Conservation (phyloP, 2,113 vertebrate genomes). For the Pogonocichla stellata region DNA sequence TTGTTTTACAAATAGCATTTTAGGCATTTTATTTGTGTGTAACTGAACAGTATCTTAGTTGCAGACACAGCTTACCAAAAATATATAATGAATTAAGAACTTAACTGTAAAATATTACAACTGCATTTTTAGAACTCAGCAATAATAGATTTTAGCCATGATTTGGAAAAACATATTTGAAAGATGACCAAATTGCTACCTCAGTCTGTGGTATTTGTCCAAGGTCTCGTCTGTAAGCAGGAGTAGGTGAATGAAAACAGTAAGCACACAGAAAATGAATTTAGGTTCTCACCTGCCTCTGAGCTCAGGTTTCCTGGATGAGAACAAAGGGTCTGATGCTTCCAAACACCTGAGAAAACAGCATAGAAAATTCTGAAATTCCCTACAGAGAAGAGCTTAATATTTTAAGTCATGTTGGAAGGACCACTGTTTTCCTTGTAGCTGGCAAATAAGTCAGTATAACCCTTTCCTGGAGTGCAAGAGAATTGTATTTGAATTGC, state of each 20-base stretch:
- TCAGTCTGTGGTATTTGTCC: not conserved
- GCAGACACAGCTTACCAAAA: not conserved
- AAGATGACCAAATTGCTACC: not conserved
- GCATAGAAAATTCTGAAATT: not conserved
- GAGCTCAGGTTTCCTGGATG: not conserved
- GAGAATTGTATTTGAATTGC: not conserved
- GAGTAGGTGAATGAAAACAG: not conserved
- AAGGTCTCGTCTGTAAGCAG: not conserved
- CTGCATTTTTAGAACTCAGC: not conserved
- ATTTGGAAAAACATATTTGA: not conserved
- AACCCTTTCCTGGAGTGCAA: not conserved
- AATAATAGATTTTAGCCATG: not conserved
- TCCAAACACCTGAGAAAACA: not conserved
- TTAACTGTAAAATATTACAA: not conserved
- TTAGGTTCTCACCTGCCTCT: not conserved
- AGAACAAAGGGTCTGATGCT: not conserved
- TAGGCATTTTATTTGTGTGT: not conserved
- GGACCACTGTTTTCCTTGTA: not conserved
- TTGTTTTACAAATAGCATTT: not conserved
- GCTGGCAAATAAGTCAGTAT: not conserved
- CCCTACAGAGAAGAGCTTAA: not conserved
- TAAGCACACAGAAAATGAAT: not conserved
- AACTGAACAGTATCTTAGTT: not conserved
- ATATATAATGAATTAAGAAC: not conserved
- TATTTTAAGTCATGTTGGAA: not conserved